A percentile compares a stretch with the other conserved stretches of the same genome.
Evolutionary conservation across 2,888 invertebrate genomes (phyloP).

Genomic region (Ceraclea dissimilis): DNA sequence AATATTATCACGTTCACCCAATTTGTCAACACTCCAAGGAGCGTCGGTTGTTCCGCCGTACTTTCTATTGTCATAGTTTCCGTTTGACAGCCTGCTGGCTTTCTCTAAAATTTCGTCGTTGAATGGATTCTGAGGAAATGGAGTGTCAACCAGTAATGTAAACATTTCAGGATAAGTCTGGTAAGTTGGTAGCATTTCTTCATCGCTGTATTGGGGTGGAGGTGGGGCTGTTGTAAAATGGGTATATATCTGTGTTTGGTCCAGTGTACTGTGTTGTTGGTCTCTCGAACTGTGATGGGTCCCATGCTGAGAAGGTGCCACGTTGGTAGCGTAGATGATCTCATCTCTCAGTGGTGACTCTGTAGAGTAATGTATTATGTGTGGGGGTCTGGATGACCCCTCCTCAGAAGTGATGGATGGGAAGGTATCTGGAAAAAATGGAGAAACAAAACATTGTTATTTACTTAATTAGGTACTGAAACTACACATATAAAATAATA

Average conservation of each 20-base stretch:
- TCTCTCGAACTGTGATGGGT: not conserved
- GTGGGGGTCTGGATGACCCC: not conserved
- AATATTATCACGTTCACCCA: not conserved
- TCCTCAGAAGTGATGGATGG: slow-evolving; percentile 7
- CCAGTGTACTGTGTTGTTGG: not conserved
- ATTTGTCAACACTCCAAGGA: not conserved
- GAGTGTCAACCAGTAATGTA: not conserved
- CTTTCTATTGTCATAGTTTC: slow-evolving; percentile 5
- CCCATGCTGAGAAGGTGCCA: not conserved
- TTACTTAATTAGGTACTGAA: too few relatives aligned
- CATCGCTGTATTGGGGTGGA: not conserved
- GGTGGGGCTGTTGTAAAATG: not conserved
- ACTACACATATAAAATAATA: too few relatives aligned
- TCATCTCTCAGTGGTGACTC: slow-evolving; percentile 8
- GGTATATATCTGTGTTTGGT: not conserved
- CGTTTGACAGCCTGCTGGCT: slow-evolving; percentile 5
- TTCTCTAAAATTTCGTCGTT: slow-evolving; percentile 9
- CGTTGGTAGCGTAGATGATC: slow-evolving; percentile 9
- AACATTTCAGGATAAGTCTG: not conserved
- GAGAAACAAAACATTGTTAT: too few relatives aligned
- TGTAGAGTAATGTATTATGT: slow-evolving; percentile 2
- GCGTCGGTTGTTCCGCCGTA: not conserved
- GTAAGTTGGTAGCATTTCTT: not conserved
- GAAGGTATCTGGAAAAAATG: slow-evolving; percentile 10
- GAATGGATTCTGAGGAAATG: not conserved